phyloP scores from a whole-genome alignment of 2,113 vertebrate genomes.

The Talpa occidentalis region DNA sequence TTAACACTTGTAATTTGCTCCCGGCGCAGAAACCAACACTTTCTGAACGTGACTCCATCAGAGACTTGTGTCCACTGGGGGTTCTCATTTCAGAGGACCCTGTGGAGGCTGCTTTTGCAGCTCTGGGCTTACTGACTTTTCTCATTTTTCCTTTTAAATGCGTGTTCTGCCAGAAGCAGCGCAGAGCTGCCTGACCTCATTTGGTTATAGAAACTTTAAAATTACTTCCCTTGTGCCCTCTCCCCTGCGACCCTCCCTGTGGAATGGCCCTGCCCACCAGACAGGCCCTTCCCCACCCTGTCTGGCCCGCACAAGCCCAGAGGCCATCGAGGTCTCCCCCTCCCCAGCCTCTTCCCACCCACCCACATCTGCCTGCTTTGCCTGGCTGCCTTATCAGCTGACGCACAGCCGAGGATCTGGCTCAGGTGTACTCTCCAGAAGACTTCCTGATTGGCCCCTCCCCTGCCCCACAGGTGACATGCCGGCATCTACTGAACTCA shows the following conservation, averaged over 20 bases:
- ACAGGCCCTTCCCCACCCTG: background rate
- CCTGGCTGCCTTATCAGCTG: background rate
- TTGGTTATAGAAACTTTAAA: conserved; percentile 49
- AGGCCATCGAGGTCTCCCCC: background rate
- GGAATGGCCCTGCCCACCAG: too few species aligned
- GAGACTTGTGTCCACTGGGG: conserved; percentile 29
- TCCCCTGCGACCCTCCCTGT: background rate
- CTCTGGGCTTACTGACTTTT: conserved; percentile 8
- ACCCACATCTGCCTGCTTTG: too few species aligned
- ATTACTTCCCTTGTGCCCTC: conserved; percentile 6
- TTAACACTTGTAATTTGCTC: background rate
- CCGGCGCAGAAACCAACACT: conserved; percentile 52
- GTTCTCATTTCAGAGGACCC: conserved; percentile 62
- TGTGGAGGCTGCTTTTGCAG: background rate
- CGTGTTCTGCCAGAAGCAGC: background rate
- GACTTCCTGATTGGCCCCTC: background rate
- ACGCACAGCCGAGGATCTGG: conserved; percentile 6
- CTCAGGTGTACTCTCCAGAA: background rate
- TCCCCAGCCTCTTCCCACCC: background rate
- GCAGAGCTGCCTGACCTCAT: conserved; percentile 60
- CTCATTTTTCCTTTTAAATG: conserved; percentile 55
- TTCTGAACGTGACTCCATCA: conserved; percentile 7
- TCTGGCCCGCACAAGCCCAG: background rate
- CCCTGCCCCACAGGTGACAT: background rate
- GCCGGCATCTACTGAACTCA: background rate